Evolutionary conservation across 2,113 vertebrate genomes (phyloP).

Genomic region (Antigone vipio): DNA sequence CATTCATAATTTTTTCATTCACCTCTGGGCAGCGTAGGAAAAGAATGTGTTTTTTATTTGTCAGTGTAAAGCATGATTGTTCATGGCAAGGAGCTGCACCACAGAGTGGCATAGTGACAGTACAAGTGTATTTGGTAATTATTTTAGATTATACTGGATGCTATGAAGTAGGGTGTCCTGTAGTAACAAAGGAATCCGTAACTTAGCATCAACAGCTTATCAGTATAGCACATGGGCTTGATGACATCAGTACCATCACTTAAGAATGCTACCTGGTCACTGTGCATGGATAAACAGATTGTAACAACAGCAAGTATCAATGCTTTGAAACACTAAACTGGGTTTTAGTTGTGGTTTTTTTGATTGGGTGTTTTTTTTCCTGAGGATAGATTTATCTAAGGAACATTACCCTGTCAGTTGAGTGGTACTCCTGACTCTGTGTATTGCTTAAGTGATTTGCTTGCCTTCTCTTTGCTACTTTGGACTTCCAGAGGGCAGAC

Average conservation of each 20-base stretch:
- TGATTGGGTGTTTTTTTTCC: not conserved
- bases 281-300: not conserved
- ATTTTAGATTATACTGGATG: not conserved
- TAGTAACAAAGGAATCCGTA: not conserved
- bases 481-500: not conserved
- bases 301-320: not conserved
- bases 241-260: not conserved
- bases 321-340: not conserved
- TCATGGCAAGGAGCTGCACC: not conserved
- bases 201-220: not conserved
- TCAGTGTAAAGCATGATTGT: not conserved
- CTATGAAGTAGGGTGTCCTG: not conserved
- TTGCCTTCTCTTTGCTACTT: not conserved
- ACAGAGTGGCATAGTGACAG: not conserved
- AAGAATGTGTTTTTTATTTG: not conserved
- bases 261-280: not conserved
- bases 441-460: not conserved
- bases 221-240: not conserved
- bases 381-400: not conserved
- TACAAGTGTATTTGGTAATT: not conserved
- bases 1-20: not conserved
- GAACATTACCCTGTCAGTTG: not conserved
- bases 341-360: not conserved
- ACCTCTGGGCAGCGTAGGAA: not conserved
- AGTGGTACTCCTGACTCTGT: not conserved